Percentiles rank a stretch among this genome's conserved stretches.
These are phyloP conservation scores for Callorhinus ursinus DNA, from an alignment of 2,113 vertebrate genomes.

Conservation along the genomic window DNA sequence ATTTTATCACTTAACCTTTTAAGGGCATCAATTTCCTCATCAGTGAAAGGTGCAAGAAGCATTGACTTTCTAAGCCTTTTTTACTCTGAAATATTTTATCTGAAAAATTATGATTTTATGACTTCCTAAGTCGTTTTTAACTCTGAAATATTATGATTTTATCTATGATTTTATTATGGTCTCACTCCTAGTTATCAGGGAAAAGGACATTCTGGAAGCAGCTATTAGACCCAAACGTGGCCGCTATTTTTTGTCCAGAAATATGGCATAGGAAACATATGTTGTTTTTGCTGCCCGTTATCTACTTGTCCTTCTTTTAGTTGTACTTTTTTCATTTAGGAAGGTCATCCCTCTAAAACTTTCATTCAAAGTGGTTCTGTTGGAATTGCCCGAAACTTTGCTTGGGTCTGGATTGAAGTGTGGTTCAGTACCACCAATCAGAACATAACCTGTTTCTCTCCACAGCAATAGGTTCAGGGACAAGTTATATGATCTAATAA, in stretches of 20 bases:
- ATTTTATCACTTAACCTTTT: not conserved
- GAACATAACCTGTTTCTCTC: not conserved
- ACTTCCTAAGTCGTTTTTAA: not conserved
- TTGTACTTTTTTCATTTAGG: not conserved
- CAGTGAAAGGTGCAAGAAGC: not conserved
- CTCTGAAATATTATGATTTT: not conserved
- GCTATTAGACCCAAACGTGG: not conserved
- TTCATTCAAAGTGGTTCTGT: not conserved
- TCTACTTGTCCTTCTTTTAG: not conserved
- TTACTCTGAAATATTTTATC: not conserved
- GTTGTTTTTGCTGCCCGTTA: not conserved
- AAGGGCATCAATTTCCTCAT: not conserved
- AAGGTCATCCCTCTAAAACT: not conserved
- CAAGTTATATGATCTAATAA: not conserved
- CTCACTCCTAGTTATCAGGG: not conserved
- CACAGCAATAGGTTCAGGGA: not conserved
- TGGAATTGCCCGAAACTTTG: not conserved
- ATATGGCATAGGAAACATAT: not conserved
- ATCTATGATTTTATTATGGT: not conserved
- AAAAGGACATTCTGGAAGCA: not conserved
- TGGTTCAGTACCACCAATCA: not conserved
- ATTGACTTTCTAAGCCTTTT: not conserved
- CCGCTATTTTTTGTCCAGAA: not conserved
- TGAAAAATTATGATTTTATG: not conserved
- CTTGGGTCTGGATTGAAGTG: not conserved